Conservation (phyloP, 2,797 vertebrate genomes). For the Megalops cyprinoides region DNA sequence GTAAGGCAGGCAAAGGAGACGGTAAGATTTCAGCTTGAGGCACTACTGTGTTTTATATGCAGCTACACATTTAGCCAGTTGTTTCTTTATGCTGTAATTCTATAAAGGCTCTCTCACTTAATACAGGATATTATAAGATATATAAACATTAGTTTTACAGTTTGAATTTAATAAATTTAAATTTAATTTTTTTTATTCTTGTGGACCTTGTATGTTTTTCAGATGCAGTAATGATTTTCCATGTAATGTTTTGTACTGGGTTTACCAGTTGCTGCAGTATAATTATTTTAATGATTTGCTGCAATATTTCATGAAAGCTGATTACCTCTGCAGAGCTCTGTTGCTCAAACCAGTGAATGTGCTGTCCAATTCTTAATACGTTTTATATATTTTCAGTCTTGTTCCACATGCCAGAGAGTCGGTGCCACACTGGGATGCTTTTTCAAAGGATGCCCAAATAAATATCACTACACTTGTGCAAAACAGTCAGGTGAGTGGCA, state of each 20-base stretch:
- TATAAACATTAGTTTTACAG: too few relatives aligned
- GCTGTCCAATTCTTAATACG: neutral
- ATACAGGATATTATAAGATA: too few relatives aligned
- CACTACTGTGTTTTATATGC: neutral
- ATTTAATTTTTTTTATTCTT: too few relatives aligned
- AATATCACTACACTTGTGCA: conserved; percentile 80
- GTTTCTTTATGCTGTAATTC: too few relatives aligned
- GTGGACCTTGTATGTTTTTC: neutral
- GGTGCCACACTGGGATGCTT: conserved; percentile 77
- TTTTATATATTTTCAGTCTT: conserved; percentile 58
- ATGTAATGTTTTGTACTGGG: neutral
- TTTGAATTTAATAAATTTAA: too few relatives aligned
- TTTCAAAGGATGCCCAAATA: conserved; percentile 76
- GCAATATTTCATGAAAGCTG: neutral
- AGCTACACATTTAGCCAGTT: neutral
- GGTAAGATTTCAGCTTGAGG: conserved; percentile 57
- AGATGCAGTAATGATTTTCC: neutral
- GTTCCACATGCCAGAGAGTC: conserved; percentile 61
- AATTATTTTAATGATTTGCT: neutral
- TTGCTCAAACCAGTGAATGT: neutral
- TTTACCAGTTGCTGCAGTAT: neutral
- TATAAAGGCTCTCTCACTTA: too few relatives aligned
- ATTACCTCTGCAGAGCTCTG: neutral
- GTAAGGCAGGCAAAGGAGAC: conserved; percentile 70
- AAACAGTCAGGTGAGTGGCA: conserved; percentile 69